A percentile compares a stretch with the other conserved stretches of the same genome.
Conservation (phyloP, 92 coral and sea anemone species). For the Porites rus region DNA sequence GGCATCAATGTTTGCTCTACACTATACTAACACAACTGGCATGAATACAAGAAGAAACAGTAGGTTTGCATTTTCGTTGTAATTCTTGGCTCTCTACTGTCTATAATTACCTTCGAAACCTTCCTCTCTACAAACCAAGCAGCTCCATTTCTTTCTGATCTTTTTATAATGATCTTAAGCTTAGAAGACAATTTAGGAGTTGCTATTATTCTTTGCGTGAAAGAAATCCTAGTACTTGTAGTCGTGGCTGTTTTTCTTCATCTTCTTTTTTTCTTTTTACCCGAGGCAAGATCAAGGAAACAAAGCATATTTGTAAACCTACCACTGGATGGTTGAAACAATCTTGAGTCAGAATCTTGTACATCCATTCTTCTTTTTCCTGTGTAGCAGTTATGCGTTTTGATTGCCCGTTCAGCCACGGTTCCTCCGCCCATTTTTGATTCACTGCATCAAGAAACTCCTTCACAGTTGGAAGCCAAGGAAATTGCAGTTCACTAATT, state of each 20-base stretch:
- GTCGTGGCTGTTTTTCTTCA: not conserved
- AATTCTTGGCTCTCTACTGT: too few species aligned
- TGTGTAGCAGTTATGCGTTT: constrained; percentile 18
- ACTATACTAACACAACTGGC: too few species aligned
- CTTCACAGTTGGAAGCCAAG: constrained; percentile 61
- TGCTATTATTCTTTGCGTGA: too few species aligned
- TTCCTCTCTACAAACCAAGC: too few species aligned
- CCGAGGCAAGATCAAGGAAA: not conserved
- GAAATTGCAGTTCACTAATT: constrained; percentile 50
- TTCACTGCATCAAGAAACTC: constrained; percentile 64
- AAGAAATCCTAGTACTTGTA: too few species aligned
- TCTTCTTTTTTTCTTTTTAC: not conserved
- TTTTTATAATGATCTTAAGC: too few species aligned
- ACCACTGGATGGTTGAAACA: constrained; percentile 35
- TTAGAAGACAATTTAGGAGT: too few species aligned
- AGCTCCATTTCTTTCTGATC: too few species aligned
- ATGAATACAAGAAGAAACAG: too few species aligned
- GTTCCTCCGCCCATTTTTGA: constrained; percentile 35
- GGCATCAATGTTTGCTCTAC: too few species aligned
- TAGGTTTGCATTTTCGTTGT: too few species aligned
- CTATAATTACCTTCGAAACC: too few species aligned
- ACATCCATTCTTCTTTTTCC: constrained; percentile 76
- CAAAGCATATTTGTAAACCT: not conserved
- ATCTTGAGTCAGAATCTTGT: constrained; percentile 58
- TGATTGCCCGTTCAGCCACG: constrained; percentile 44